Evolutionary conservation across 2,113 vertebrate species (phyloP).

Genomic region (Heterochromis multidens): DNA sequence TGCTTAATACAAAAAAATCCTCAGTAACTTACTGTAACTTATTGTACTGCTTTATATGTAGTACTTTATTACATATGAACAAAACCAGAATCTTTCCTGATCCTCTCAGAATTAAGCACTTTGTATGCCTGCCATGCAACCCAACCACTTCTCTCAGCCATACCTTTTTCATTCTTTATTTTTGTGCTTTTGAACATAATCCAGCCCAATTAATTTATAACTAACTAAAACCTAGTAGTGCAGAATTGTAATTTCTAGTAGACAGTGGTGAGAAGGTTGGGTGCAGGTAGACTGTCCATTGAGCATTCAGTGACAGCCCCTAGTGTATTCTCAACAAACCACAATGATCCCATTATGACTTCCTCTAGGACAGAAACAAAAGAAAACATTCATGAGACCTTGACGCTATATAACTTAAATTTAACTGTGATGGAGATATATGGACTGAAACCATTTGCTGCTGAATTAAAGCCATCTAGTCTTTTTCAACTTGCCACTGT

Average conservation of each 20-base stretch:
- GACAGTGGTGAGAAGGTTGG: background rate
- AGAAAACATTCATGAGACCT: background rate
- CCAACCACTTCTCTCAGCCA: too few relatives aligned
- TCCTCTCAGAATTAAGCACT: too few relatives aligned
- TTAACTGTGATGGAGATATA: background rate
- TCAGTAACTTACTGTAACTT: too few relatives aligned
- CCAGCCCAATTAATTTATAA: fast-evolving
- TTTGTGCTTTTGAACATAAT: background rate
- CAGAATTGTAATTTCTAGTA: background rate
- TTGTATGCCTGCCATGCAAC: too few relatives aligned
- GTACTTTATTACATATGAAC: too few relatives aligned
- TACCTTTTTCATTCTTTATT: too few relatives aligned
- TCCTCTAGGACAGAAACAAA: background rate
- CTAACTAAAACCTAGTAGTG: background rate
- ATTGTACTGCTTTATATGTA: too few relatives aligned
- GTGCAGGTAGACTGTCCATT: background rate
- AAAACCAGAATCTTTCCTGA: too few relatives aligned
- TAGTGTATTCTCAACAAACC: background rate
- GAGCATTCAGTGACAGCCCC: background rate
- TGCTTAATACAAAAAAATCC: background rate
- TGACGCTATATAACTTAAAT: background rate
- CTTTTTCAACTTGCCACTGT: background rate
- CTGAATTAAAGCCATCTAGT: background rate
- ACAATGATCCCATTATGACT: background rate
- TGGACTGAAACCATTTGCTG: too few relatives aligned